These are phyloP conservation scores for Spinibarbus caldwelli DNA, from an alignment of 2,797 vertebrate species.

Conservation along the genomic window DNA sequence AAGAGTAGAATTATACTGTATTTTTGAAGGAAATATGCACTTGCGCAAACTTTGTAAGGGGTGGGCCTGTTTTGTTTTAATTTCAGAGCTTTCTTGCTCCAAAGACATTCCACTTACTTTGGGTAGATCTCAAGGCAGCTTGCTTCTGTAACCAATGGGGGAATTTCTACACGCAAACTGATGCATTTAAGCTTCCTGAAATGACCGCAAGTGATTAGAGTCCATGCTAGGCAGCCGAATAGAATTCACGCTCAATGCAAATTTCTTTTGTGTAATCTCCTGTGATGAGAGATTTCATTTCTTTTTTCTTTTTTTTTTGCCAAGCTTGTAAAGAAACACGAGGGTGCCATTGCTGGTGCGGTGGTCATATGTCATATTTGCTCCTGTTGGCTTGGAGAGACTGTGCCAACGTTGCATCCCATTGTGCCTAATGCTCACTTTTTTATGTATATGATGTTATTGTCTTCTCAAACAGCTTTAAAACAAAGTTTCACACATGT, in stretches of 20 bases:
- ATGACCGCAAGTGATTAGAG: neutral
- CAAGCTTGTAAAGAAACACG: constrained; percentile 57
- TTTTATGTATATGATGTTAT: constrained; percentile 77
- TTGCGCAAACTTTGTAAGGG: constrained; percentile 56
- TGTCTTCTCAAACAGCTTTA: constrained; percentile 78
- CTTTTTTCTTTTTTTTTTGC: constrained; percentile 42
- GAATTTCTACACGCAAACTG: constrained; percentile 15
- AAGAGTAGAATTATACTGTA: constrained; percentile 52
- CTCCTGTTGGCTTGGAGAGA: constrained; percentile 53
- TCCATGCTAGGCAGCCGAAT: neutral
- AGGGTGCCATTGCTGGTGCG: constrained; percentile 62
- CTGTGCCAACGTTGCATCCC: constrained; percentile 70
- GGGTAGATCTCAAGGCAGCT: constrained; percentile 49
- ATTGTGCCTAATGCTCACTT: constrained; percentile 82
- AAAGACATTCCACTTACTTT: constrained; percentile 49
- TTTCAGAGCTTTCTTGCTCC: constrained; percentile 11
- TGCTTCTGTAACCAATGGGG: constrained; percentile 34
- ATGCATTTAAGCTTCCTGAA: neutral
- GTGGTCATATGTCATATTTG: constrained; percentile 49
- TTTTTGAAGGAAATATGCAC: constrained; percentile 62
- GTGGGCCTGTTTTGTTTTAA: constrained; percentile 36
- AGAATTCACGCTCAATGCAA: constrained; percentile 17
- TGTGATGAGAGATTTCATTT: constrained; percentile 45
- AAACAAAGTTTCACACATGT: constrained; percentile 66
- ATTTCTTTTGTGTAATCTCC: constrained; percentile 5